Evolutionary conservation across 2,888 invertebrate species (phyloP).

Genomic region (Drosophila mettleri): DNA sequence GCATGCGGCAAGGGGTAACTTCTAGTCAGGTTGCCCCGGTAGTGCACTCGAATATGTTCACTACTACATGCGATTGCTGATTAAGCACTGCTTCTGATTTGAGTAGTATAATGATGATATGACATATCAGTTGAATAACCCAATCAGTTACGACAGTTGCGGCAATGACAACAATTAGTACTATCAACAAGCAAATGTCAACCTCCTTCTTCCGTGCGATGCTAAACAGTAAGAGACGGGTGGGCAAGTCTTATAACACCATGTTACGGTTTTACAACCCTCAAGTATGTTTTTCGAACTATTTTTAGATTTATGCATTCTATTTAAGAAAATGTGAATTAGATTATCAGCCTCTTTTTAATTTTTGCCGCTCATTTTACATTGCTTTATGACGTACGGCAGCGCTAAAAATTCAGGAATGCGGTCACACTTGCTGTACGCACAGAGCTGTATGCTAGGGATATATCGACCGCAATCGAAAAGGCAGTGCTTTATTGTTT

Average conservation of each 20-base stretch:
- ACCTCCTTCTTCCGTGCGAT: neutral
- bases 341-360: neutral
- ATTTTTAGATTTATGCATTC: neutral
- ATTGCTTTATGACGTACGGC: neutral
- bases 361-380: neutral
- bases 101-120: slow-evolving; percentile 35
- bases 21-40: neutral
- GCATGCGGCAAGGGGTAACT: neutral
- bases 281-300: neutral
- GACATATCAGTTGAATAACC: slow-evolving; percentile 39
- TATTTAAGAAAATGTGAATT: neutral
- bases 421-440: slow-evolving; percentile 13
- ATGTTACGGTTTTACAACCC: neutral
- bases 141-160: slow-evolving; percentile 42
- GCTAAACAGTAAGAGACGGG: neutral
- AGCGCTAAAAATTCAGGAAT: neutral
- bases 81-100: slow-evolving; percentile 36
- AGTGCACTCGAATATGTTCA: slow-evolving; percentile 8
- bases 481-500: neutral
- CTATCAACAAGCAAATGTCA: slow-evolving; percentile 27
- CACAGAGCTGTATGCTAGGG: slow-evolving; percentile 15
- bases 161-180: slow-evolving; percentile 36
- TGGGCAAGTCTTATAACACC: neutral
- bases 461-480: slow-evolving; percentile 6
- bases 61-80: slow-evolving; percentile 35